These are phyloP conservation scores for Lochmaea capreae DNA, from an alignment of 2,888 invertebrate species.

Conservation along the genomic window DNA sequence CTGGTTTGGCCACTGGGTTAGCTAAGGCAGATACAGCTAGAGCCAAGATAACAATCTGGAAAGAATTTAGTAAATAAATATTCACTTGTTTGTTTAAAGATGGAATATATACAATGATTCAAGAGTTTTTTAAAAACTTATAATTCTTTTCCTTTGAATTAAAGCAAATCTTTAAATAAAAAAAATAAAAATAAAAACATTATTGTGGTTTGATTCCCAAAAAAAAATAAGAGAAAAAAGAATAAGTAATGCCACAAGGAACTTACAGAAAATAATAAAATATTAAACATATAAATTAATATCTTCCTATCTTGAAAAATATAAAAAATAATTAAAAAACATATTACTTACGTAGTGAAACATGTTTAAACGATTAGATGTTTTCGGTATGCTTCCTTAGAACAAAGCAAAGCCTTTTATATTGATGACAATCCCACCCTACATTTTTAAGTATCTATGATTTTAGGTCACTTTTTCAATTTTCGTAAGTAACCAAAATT, in stretches of 20 bases:
- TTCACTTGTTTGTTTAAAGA: too few species aligned
- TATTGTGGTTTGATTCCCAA: too few species aligned
- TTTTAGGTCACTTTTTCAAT: constrained; percentile 33
- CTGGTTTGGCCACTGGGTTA: constrained; percentile 8
- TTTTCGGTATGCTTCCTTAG: not conserved
- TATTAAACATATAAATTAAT: too few species aligned
- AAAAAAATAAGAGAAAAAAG: too few species aligned
- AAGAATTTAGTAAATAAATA: not conserved
- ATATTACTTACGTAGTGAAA: constrained; percentile 24
- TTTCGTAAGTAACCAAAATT: constrained; percentile 19
- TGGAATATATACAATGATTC: too few species aligned
- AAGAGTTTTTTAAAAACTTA: too few species aligned
- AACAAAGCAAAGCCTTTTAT: constrained; percentile 11
- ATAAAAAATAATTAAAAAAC: not conserved
- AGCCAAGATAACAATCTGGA: constrained; percentile 16
- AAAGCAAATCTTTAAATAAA: too few species aligned
- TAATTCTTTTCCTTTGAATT: too few species aligned
- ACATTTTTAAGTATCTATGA: not conserved
- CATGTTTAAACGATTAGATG: constrained; percentile 19
- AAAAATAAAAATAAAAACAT: too few species aligned
- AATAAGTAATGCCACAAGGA: too few species aligned
- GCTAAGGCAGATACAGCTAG: not conserved
- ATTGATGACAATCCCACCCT: constrained; percentile 11
- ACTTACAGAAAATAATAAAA: too few species aligned
- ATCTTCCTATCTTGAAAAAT: not conserved